Evolutionary conservation across 2,888 invertebrate genomes (phyloP), one percentile per base, ranked within the genome.

Genomic region (Limenitis camilla): DNA sequence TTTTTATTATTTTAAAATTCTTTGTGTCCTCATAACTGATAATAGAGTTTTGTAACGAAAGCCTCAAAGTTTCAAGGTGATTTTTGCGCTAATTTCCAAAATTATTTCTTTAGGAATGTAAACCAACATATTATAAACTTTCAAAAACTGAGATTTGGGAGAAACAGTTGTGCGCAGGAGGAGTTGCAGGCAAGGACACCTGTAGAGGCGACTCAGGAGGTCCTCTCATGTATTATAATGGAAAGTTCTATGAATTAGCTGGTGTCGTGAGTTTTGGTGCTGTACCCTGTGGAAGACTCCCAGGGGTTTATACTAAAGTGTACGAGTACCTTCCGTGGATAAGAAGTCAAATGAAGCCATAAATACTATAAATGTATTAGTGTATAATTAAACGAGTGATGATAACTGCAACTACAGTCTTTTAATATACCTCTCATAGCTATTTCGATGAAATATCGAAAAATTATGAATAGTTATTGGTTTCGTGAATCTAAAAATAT

Each of bases 211-310:
- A 92, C 64, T 90, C 90, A 32, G 92, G 92, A 0, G 92, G 92
- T 0, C 91, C 92, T 0, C 76, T 92, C 3, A 91, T 91, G 87
- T 69, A 68, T 8, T 68, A 78, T 6, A 72, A 69, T 27, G 65
- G 61, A 5, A 64, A 64, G 6, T 58, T 51, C 1, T 70, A 69
- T 19, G 80, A 81, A 39, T 65, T 71, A 0, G 54, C 70, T 0
- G 92, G 92, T 0, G 73, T 92, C 4, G 91, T 92, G 9, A 92
- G 91, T 8, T 92, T 90, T 61, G 92, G 92, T 1, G 90, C 91
- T 0, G 79, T 83, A 0, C 88, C 88, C 0, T 92, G 92, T 63
- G 92, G 91, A 0, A 81, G 83, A 66, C 71, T 76, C 73, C 91
- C 92, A 0, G 92, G 91, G 0, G 90, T 92, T 4, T 92, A 92